Evolutionary conservation across 1,140 invertebrate species (phyloP), one percentile per base, ranked within the genome.

Genomic region (Maconellicoccus hirsutus): DNA sequence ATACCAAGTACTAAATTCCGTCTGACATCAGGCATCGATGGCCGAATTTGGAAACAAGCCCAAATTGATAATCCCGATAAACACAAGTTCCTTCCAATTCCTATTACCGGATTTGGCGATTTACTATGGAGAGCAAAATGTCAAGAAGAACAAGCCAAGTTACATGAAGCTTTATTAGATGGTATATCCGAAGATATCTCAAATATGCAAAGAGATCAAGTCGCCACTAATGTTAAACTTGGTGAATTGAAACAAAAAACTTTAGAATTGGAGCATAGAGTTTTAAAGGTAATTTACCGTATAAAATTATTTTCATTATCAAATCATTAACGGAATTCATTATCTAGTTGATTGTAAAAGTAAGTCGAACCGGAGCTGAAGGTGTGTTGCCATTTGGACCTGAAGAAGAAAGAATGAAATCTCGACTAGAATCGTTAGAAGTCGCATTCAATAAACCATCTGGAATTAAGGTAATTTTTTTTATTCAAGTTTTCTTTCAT

Each of bases 1-100:
- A n/a, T n/a, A n/a, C n/a, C n/a, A n/a, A n/a, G n/a, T n/a, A n/a
- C n/a, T n/a, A n/a, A n/a, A 27, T 52, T 70, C 12, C 38, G 0
- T 29, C n/a, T 33, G 29, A 33, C 75, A 23, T 76, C 76, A 83
- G 89, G 89, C 2, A 89, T 93, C 75, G 88, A 92, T 78, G 83
- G 84, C 27, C 80, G 89, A 72, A 82, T 93, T 71, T 94, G 91
- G 91, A 87, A 90, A 76, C 93, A 96, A 79, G 94, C 94, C 0
- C 93, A 94, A 77, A 78, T 89, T 25, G 93, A 97, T 76, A 98
- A 98, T 82, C 95, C 94, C 0, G 90, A 97, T 81, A 85, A 92
- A 8, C 85, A 86, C 29, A 87, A 89, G 75, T 91, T 94, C 71
- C 90, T 97, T 76, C 94, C 94, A 0, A 90, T 95, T 1, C 92